Base-by-base conservation (phyloP, 2,113 vertebrate species). In the Rhineura floridana region DNA sequence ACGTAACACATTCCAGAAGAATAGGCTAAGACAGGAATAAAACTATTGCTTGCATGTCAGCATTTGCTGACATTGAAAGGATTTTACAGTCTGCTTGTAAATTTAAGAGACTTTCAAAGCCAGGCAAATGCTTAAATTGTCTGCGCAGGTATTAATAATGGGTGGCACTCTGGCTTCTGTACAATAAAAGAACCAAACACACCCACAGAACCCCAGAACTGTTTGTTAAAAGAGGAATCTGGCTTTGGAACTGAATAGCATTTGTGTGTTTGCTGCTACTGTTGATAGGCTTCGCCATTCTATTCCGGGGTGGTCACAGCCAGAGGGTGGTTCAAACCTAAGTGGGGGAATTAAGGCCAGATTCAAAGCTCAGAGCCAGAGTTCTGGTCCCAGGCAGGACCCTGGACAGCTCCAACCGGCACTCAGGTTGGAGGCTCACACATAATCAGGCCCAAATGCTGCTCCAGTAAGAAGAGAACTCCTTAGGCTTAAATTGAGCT, bases 171-270 rank as follows among this genome's bases (percentile, higher is more conserved):
- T 44, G 44, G 91, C 48, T 46, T 83, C 78, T 46, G 21, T 67
- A 25, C 91, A 95, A 90, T 83, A 3, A 44, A 91, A 79, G 28
- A 30, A 67, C n/a, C n/a, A n/a, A n/a, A n/a, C n/a, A n/a, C n/a
- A n/a, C n/a, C n/a, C n/a, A n/a, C n/a, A n/a, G n/a, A n/a, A n/a
- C n/a, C n/a, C n/a, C n/a, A n/a, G n/a, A n/a, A n/a, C 46, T 89
- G 80, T 28, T 42, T 85, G 30, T 88, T 59, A 59, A 82, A 89
- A 91, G 19, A 85, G 30, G 42, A 89, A 93, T 69, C 81, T 87
- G 83, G 78, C 83, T 90, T 84, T 83, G 87, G 84, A 63, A 62
- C 73, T 76, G 23, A 12, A 11, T 25, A 33, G 28, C 52, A 59
- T 12, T n/a, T 42, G 8, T 39, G 8, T 52, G 15, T 33, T 8